Base-by-base conservation (phyloP, 2,888 invertebrate genomes). In the Pharmacophagus antenor region DNA sequence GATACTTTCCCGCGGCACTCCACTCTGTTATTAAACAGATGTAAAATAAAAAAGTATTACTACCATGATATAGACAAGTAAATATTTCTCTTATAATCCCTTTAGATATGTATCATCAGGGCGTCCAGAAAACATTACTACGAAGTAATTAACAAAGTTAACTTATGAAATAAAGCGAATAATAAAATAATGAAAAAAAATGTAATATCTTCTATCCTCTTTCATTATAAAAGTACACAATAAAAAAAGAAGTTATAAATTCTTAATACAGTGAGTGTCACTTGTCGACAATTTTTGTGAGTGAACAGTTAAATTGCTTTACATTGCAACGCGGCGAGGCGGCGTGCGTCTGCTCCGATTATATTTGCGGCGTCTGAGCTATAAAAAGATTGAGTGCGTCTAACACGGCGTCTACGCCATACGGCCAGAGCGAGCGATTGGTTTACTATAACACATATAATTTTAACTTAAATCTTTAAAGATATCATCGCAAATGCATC, bases 381-480 rank as follows among this genome's bases (percentile, higher is more conserved):
- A 86, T 85, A 81, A 82, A 82, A 85, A 86, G 84, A 82, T 72
- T 68, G 68, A 71, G 70, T 70, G 67, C 76, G 85, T 86, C 86
- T 85, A 79, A 81, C 76, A 69, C 71, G 67, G 70, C 73, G 84
- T 86, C 85, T 85, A 76, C 56, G 49, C 53, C 51, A 37, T 17
- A 51, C 58, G 58, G 53, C 61, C 46, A 56, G 17, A 46, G 23
- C 49, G 21, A 47, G 44, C 44, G 56, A 47, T 60, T 46, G 25
- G 52, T 53, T 44, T n/a, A n/a, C n/a, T 61, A 63, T 23, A 58
- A 56, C 51, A 44, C 31, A 57, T 44, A 51, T 41, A 49, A 41
- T 7, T 50, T 17, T 31, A 49, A 49, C 41, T 10, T 31, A 15
- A 50, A 49, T 20, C 15, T n/a, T 56, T 2, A 3, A 37, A 49